Conservation (phyloP, 2,113 vertebrate species). For the Myodes glareolus region DNA sequence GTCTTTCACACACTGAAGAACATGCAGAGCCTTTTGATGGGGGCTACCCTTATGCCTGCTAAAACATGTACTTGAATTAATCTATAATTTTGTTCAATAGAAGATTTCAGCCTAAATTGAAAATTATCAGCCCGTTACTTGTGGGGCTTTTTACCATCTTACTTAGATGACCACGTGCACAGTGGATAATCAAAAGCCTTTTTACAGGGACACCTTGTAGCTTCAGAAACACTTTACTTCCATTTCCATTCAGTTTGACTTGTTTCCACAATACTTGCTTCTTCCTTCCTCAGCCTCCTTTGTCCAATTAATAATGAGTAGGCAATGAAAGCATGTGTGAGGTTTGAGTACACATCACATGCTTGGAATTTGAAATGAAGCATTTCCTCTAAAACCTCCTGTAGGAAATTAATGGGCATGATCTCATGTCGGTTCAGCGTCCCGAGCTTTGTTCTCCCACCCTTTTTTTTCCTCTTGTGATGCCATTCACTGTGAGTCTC, state of each 20-base stretch:
- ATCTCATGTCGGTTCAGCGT: neutral
- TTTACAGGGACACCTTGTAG: neutral
- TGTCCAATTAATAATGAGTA: neutral
- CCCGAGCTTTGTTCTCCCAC: neutral
- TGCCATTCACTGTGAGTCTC: neutral
- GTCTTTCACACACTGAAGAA: neutral
- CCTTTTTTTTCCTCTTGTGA: neutral
- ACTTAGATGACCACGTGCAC: neutral
- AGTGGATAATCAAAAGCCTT: neutral
- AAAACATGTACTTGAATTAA: neutral
- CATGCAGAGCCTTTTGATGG: neutral
- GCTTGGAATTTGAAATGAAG: neutral
- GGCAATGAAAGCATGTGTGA: neutral
- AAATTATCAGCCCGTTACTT: neutral
- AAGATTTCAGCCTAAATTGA: neutral
- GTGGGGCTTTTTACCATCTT: neutral
- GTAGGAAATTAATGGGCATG: neutral
- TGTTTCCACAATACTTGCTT: neutral
- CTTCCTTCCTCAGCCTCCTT: neutral
- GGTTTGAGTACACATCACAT: neutral
- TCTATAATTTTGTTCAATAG: neutral
- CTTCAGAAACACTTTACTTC: neutral
- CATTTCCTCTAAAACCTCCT: neutral
- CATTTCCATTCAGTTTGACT: constrained; percentile 21
- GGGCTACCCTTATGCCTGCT: neutral